Evolutionary conservation across 2,113 vertebrate genomes (phyloP).

Genomic region (Corythornis madagascariensis): DNA sequence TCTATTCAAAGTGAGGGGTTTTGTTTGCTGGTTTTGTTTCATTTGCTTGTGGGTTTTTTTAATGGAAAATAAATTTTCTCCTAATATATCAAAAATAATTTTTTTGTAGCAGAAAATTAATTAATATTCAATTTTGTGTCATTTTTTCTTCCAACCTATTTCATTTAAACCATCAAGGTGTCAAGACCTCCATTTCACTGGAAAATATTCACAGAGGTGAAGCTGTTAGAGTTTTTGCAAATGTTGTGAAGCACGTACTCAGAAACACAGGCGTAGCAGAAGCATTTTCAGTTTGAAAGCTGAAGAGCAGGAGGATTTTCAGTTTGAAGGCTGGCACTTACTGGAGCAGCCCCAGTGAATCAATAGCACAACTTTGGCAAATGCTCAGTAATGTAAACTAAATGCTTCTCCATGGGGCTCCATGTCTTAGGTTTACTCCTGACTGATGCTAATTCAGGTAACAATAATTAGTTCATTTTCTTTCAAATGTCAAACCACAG

Average conservation of each 20-base stretch:
- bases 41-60: background rate
- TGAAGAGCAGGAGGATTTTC: slow-evolving; percentile 39
- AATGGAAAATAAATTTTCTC: background rate
- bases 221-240: background rate
- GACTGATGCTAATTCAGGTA: slow-evolving; percentile 56
- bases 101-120: background rate
- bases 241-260: background rate
- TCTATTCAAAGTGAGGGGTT: background rate
- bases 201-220: background rate
- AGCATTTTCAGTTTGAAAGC: slow-evolving; percentile 30
- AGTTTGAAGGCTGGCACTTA: background rate
- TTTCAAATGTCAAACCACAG: slow-evolving; percentile 71
- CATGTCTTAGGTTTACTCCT: slow-evolving; percentile 53
- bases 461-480: slow-evolving; percentile 57
- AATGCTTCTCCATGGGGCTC: background rate
- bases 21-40: background rate
- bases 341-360: background rate
- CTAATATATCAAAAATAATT: background rate
- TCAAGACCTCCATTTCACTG: background rate
- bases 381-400: background rate
- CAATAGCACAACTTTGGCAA: slow-evolving; percentile 31
- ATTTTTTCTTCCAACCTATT: background rate
- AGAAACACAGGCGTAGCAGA: slow-evolving; percentile 15
- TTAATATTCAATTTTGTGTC: background rate
- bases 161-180: background rate